Base-by-base conservation (phyloP, 2,888 invertebrate genomes). In the Mellilla xanthometata region DNA sequence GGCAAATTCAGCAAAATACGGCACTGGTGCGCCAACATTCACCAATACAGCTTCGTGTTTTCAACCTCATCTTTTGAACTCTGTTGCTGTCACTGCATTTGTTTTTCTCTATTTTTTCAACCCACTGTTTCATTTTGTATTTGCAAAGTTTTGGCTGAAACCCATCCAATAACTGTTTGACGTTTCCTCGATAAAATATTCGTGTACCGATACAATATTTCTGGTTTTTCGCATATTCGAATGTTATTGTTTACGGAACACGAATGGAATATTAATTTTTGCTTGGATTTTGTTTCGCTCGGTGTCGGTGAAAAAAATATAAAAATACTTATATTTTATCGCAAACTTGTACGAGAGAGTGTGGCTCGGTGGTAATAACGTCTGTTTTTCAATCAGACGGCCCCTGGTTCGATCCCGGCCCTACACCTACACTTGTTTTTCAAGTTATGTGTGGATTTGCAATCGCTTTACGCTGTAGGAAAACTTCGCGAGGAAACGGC, bases 51-150 rank as follows among this genome's bases (percentile, higher is more conserved):
- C 56, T 63, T 59, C 62, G 57, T 66, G 50, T 54, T 42, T 52
- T 49, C 52, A 48, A 42, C 54, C 54, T 55, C 55, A 63, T 47
- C 50, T 60, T 55, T 59, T 63, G 62, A 64, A 63, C 55, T 56
- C 54, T 49, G n/a, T 1, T 53, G 39, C 55, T 56, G 56, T 51
- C 49, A 44, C 35, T 51, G 15, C 47, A 54, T 54, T 48, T 54
- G 49, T 63, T 65, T 60, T 55, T 47, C 15, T 19, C 15, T 6
- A 3, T 3, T 58, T 54, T 64, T 60, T 60, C 48, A 52, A 53
- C 39, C 49, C 48, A 32, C 43, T 48, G 46, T 48, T 56, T 50
- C 47, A 34, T 49, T 54, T 58, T 62, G 47, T 54, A 29, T 44
- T 38, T 44, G 42, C 44, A 39, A 40, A 52, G 42, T 48, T 54